Evolutionary conservation across 2,797 vertebrate genomes (phyloP), one percentile per base, ranked within the genome.

Genomic region (Myotis findleyi): DNA sequence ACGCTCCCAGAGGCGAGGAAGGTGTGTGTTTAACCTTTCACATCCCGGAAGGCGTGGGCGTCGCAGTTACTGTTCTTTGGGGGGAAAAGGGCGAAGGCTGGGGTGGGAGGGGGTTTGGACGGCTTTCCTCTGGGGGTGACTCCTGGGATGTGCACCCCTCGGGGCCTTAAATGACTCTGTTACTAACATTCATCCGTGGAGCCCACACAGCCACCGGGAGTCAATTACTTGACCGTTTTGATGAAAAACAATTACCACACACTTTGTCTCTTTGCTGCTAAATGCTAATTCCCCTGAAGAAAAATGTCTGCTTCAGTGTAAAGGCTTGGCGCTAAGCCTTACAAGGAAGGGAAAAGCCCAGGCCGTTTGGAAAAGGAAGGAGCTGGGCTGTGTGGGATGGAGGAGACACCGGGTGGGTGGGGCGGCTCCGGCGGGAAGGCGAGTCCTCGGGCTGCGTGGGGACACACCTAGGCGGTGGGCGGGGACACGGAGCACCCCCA

Each of bases 221-320:
- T 89, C 80, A 81, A 66, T 95, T 93, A 91, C 84, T 89, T 95
- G 86, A 47, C 89, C 59, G 8, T 64, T 94, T 89, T 84, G 77
- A 96, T 91, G 93, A 91, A 89, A 95, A 95, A 93, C n/a, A 79
- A 59, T 93, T 51, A 89, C 66, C 89, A 25, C 23, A 89, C 96
- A 66, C 68, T 91, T 91, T 68, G 5, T 66, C 55, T 83, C 1
- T 82, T 87, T 77, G 17, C 21, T 36, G 55, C 66, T 71, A 57
- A 89, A 20, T 85, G 87, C 38, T 82, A 59, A 89, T 96, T 95
- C 86, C 72, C 87, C 62, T 41, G 36, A 64, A 88, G 64, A 89
- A 86, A 94, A 91, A 49, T 18, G 47, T 55, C 20, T 14, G 18
- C 41, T 91, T 80, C 47, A 71, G 62, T 38, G 30, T 36, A 30